A percentile compares a stretch with the other conserved stretches of the same genome.
These are phyloP conservation scores for Cheirogaleus medius DNA, from an alignment of 2,113 vertebrate genomes.

Conservation along the genomic window DNA sequence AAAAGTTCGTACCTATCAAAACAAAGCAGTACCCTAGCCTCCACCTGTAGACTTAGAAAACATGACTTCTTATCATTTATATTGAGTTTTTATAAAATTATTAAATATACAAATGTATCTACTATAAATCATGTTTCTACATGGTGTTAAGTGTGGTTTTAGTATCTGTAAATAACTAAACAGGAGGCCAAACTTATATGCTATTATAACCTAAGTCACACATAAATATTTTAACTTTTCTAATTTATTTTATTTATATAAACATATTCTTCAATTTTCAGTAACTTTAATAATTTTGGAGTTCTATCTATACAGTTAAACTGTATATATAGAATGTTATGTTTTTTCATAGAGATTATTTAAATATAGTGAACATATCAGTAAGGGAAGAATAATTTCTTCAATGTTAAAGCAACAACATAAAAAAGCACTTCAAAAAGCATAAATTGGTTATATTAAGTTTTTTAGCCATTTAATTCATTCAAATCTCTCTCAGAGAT, in stretches of 20 bases:
- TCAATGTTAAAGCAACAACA: neutral
- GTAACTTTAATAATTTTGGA: neutral
- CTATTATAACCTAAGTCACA: neutral
- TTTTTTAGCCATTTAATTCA: neutral
- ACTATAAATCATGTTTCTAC: neutral
- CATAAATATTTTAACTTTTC: neutral
- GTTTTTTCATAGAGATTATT: neutral
- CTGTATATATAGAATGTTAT: neutral
- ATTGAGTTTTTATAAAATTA: slow-evolving; percentile 14
- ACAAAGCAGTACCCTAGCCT: neutral
- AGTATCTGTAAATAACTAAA: neutral
- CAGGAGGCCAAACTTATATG: neutral
- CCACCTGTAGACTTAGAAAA: neutral
- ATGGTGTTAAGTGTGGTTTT: neutral
- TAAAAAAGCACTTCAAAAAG: neutral
- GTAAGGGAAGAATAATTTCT: neutral
- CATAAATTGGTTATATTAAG: neutral
- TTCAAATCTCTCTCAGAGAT: neutral
- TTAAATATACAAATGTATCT: neutral
- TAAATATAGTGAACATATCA: neutral
- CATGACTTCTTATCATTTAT: neutral
- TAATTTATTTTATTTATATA: neutral
- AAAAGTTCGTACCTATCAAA: neutral
- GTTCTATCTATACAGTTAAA: neutral
- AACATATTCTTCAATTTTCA: neutral